phyloP scores from a whole-genome alignment of 2,888 invertebrate species.

The Sinotaia quadrata region DNA sequence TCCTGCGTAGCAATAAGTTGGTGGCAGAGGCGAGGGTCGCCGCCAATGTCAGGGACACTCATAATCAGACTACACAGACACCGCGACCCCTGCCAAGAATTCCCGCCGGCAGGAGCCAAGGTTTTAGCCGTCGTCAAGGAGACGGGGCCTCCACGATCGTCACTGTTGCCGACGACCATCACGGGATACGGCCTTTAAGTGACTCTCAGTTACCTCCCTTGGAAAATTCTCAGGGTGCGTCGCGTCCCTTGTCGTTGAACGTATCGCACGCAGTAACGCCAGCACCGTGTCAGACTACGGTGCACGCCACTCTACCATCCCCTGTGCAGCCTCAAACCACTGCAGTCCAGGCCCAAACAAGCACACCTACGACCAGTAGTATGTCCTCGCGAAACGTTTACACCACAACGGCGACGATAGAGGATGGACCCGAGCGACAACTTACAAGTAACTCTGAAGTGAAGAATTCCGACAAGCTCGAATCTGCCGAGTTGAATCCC shows the following conservation, averaged over 20 bases:
- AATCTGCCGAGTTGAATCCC: neutral
- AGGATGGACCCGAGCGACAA: too few relatives aligned
- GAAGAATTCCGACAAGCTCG: neutral
- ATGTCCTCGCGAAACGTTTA: too few relatives aligned
- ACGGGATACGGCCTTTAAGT: neutral
- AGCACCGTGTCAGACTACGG: neutral
- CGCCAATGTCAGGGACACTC: neutral
- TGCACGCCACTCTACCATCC: neutral
- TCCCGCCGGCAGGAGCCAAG: neutral
- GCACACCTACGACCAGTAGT: too few relatives aligned
- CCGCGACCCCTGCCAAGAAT: conserved; percentile 21
- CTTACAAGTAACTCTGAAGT: too few relatives aligned
- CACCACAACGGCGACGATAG: too few relatives aligned
- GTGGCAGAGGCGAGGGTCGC: neutral
- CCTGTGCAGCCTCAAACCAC: too few relatives aligned
- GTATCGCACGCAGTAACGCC: neutral
- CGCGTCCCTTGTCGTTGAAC: neutral
- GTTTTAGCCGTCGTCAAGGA: conserved; percentile 15
- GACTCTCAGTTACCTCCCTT: neutral
- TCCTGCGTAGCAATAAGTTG: neutral
- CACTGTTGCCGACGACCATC: neutral
- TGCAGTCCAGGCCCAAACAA: too few relatives aligned
- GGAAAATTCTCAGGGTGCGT: neutral
- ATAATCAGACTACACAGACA: conserved; percentile 25
- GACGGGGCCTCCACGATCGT: conserved; percentile 16